These are phyloP conservation scores for Gasterosteus nipponicus DNA, from an alignment of 2,113 vertebrate genomes.

Conservation along the genomic window DNA sequence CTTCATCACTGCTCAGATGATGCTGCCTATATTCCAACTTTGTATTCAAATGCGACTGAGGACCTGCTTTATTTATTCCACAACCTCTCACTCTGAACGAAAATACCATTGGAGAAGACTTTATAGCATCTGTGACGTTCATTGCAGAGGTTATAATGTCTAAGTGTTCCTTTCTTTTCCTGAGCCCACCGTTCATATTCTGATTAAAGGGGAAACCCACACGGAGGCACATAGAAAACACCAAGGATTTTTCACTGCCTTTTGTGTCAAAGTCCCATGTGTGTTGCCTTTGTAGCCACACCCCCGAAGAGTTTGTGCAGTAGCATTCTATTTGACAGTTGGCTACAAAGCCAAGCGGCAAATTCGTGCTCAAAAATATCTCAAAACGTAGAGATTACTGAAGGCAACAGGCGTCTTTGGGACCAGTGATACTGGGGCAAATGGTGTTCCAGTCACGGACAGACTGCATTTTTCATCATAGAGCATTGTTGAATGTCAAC, in stretches of 20 bases:
- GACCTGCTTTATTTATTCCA: slow-evolving; percentile 29
- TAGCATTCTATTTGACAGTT: not conserved
- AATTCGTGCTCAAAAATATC: not conserved
- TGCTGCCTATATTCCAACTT: slow-evolving; percentile 1
- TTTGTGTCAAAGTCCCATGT: not conserved
- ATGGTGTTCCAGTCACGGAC: not conserved
- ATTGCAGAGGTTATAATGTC: slow-evolving; percentile 9
- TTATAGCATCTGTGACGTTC: not conserved
- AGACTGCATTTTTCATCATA: not conserved
- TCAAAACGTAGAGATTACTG: not conserved
- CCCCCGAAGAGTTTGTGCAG: not conserved
- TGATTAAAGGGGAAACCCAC: not conserved
- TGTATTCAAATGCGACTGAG: slow-evolving; percentile 24
- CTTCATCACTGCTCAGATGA: slow-evolving; percentile 20
- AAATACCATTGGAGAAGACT: not conserved
- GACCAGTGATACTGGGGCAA: slow-evolving; percentile 3
- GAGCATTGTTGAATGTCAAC: not conserved
- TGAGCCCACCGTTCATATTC: not conserved
- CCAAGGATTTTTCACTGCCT: not conserved
- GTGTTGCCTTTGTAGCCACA: not conserved
- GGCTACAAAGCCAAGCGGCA: not conserved
- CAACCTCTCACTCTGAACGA: slow-evolving; percentile 15
- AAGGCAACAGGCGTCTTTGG: not conserved
- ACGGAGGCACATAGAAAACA: not conserved
- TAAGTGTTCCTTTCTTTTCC: not conserved